Evolutionary conservation across 2,113 vertebrate species (phyloP).

Genomic region (Pachyramphus minor): DNA sequence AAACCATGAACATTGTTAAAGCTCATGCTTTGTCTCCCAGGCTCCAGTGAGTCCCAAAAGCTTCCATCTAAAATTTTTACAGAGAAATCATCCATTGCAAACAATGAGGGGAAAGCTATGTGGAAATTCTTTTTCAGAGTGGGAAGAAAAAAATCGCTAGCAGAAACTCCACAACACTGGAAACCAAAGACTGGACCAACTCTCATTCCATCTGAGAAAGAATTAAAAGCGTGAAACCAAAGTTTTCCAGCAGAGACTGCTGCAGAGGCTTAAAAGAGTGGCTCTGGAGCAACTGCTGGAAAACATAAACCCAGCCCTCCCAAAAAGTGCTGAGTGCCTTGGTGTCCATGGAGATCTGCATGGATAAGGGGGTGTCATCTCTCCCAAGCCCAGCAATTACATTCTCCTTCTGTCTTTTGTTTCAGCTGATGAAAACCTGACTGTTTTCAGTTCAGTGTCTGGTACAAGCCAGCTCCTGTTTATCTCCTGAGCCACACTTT

Average conservation of each 20-base stretch:
- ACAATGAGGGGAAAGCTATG: not conserved
- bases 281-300: not conserved
- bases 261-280: not conserved
- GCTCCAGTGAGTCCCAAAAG: not conserved
- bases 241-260: slow-evolving; percentile 34
- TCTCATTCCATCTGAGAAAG: not conserved
- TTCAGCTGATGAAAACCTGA: not conserved
- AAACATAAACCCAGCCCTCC: not conserved
- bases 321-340: not conserved
- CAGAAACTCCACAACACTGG: not conserved
- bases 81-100: not conserved
- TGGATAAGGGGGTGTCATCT: not conserved
- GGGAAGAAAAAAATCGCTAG: not conserved
- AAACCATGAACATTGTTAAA: not conserved
- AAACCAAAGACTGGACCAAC: not conserved
- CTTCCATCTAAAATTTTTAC: not conserved
- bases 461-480: not conserved
- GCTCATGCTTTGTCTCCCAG: not conserved
- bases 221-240: not conserved
- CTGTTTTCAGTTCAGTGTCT: not conserved
- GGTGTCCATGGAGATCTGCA: not conserved
- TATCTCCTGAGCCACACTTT: not conserved
- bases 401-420: not conserved
- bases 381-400: not conserved
- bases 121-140: not conserved